Conservation (phyloP, 2,888 invertebrate genomes). For the Lepidochitona cinerea region DNA sequence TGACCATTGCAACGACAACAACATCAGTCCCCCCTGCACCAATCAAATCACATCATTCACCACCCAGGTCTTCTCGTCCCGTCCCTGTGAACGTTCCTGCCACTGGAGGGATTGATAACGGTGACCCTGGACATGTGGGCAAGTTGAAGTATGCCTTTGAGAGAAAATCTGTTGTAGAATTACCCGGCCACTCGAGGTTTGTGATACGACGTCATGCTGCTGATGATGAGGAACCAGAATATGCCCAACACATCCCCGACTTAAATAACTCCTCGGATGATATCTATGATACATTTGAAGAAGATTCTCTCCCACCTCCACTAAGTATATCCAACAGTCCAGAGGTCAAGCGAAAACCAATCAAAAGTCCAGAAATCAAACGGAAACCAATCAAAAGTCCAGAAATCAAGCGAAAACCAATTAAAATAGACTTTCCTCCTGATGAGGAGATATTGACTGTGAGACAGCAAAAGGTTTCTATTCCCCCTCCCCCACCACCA, state of each 20-base stretch:
- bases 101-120: not conserved
- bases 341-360: too few species aligned
- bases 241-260: not conserved
- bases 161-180: not conserved
- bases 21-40: slow-evolving; percentile 64
- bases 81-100: slow-evolving; percentile 2
- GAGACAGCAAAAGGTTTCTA: slow-evolving; percentile 29
- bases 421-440: not conserved
- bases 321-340: too few species aligned
- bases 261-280: not conserved
- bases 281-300: slow-evolving; percentile 17
- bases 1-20: slow-evolving; percentile 42
- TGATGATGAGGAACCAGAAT: not conserved
- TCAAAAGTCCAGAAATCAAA: slow-evolving; percentile 8
- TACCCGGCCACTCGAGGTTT: not conserved
- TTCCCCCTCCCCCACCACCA: slow-evolving; percentile 42
- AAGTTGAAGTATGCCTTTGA: slow-evolving; percentile 1
- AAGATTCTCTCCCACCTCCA: slow-evolving; percentile 29
- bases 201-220: not conserved
- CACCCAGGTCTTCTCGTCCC: slow-evolving; percentile 66
- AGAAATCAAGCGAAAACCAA: not conserved
- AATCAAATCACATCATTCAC: too few species aligned
- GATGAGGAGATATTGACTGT: not conserved
- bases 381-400: not conserved
- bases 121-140: slow-evolving; percentile 5